These are phyloP conservation scores for Fregetta grallaria DNA, from an alignment of 2,113 vertebrate genomes.

Conservation along the genomic window DNA sequence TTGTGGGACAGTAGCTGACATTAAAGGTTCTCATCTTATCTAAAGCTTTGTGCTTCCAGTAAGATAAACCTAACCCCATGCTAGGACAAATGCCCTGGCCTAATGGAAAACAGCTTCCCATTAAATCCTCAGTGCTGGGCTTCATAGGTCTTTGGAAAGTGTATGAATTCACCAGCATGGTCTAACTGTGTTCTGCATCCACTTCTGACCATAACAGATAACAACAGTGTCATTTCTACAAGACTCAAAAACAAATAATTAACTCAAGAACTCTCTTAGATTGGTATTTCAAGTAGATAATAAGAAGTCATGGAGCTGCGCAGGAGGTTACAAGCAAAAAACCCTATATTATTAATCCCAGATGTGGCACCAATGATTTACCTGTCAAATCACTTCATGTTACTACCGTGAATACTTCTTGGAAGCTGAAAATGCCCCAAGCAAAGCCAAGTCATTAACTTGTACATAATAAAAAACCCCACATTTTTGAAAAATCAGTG, in stretches of 20 bases:
- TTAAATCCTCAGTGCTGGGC: not conserved
- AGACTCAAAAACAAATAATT: not conserved
- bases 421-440: not conserved
- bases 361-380: not conserved
- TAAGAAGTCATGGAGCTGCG: not conserved
- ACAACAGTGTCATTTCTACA: not conserved
- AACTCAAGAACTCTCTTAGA: not conserved
- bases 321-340: not conserved
- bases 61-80: not conserved
- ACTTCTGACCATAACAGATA: not conserved
- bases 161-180: not conserved
- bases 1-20: not conserved
- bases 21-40: not conserved
- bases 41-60: not conserved
- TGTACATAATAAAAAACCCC: not conserved
- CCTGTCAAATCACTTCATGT: not conserved
- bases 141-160: not conserved
- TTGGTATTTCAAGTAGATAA: not conserved
- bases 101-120: not conserved
- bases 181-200: not conserved
- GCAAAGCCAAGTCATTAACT: not conserved
- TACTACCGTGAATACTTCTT: not conserved
- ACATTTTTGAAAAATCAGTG: not conserved
- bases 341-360: not conserved
- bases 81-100: not conserved